Evolutionary conservation across 2,113 vertebrate genomes (phyloP).

Genomic region (Daphoenositta chrysoptera): DNA sequence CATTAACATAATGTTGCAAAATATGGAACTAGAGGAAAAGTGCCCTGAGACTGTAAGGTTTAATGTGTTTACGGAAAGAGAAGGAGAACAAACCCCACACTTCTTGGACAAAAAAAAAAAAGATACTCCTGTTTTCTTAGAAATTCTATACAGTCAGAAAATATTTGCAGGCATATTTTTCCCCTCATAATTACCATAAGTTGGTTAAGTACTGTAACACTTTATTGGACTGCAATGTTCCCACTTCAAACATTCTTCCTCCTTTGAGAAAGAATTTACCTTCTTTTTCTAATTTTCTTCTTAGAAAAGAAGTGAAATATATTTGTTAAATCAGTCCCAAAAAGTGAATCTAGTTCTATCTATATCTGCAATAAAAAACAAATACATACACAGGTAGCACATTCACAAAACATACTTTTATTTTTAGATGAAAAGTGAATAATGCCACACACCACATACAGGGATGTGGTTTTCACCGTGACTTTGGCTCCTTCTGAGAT

Average conservation of each 20-base stretch:
- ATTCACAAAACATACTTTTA: not conserved
- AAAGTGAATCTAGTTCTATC: not conserved
- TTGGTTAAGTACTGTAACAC: not conserved
- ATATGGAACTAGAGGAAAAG: not conserved
- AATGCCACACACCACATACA: not conserved
- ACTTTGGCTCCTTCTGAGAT: not conserved
- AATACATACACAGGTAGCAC: not conserved
- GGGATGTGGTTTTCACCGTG: not conserved
- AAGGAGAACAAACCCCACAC: accelerated
- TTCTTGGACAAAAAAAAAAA: not conserved
- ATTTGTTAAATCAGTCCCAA: not conserved
- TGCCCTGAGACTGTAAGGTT: not conserved
- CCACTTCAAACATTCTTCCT: not conserved
- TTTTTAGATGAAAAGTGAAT: not conserved
- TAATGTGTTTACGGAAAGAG: not conserved
- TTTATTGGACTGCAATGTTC: not conserved
- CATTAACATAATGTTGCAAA: not conserved
- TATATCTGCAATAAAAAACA: not conserved
- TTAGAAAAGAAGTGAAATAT: not conserved
- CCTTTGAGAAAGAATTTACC: not conserved
- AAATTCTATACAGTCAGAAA: not conserved
- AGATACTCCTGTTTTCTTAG: not conserved
- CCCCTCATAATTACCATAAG: not conserved
- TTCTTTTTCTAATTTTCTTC: not conserved
- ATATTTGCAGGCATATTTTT: not conserved